Evolutionary conservation across 2,797 vertebrate genomes (phyloP).

Genomic region (Psittacula derbiana): DNA sequence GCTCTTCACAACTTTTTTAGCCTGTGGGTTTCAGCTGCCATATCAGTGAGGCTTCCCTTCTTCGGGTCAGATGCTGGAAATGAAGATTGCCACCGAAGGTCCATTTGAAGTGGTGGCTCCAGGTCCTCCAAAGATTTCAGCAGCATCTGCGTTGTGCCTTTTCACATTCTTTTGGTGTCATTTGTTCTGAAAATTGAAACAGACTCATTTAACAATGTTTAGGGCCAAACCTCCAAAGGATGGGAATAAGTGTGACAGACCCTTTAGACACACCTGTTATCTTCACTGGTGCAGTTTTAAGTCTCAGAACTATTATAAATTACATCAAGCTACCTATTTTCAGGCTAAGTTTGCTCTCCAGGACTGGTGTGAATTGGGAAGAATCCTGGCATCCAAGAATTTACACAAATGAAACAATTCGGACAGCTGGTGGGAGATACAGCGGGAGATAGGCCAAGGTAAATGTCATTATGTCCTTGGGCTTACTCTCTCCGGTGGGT

Average conservation of each 20-base stretch:
- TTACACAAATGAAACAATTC: background rate
- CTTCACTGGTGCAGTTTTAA: background rate
- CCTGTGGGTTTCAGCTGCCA: rapidly evolving
- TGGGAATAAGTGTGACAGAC: background rate
- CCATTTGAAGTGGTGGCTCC: rapidly evolving
- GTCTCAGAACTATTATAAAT: background rate
- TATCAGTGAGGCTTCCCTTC: background rate
- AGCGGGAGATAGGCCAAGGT: rapidly evolving
- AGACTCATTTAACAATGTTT: background rate
- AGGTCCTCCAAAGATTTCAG: background rate
- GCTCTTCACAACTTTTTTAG: background rate
- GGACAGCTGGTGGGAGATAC: background rate
- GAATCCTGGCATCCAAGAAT: background rate
- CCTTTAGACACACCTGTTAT: background rate
- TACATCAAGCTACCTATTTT: background rate
- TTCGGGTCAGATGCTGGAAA: rapidly evolving
- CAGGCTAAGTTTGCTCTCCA: background rate
- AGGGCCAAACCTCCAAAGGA: background rate
- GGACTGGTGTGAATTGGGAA: background rate
- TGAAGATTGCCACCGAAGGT: rapidly evolving
- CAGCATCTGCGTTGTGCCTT: background rate
- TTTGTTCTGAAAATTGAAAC: background rate
- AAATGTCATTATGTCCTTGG: background rate
- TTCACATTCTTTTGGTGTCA: background rate
- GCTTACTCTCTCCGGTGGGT: background rate